These are phyloP conservation scores for Drosophila aldrichi DNA, from an alignment of 2,888 invertebrate genomes.

Conservation along the genomic window DNA sequence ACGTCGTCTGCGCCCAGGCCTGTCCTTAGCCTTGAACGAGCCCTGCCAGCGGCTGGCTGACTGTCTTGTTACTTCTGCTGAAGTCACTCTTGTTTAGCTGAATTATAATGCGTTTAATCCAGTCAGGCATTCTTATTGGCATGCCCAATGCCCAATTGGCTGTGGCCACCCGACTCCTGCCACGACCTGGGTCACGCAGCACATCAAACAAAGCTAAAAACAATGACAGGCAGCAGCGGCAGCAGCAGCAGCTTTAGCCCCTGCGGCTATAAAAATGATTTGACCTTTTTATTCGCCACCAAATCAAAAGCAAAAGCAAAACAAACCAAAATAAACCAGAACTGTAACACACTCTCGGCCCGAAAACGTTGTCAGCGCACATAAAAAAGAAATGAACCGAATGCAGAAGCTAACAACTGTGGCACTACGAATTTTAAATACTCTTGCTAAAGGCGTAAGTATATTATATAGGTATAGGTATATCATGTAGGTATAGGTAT, in stretches of 20 bases:
- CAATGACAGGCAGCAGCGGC: slow-evolving; percentile 20
- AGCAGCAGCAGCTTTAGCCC: slow-evolving; percentile 1
- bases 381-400: slow-evolving; percentile 16
- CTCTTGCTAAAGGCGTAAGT: background rate
- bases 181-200: slow-evolving; percentile 32
- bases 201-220: slow-evolving; percentile 33
- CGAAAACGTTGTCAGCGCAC: slow-evolving; percentile 11
- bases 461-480: background rate
- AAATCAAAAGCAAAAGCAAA: slow-evolving; percentile 21
- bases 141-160: slow-evolving; percentile 40
- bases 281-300: slow-evolving; percentile 52
- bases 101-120: slow-evolving; percentile 56
- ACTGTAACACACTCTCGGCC: slow-evolving; percentile 12
- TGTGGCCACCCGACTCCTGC: slow-evolving; percentile 13
- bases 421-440: background rate
- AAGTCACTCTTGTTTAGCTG: slow-evolving; percentile 26
- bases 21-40: slow-evolving; percentile 74
- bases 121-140: slow-evolving; percentile 28
- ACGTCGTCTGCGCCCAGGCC: background rate
- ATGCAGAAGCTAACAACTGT: background rate
- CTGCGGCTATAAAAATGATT: slow-evolving; percentile 56
- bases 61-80: slow-evolving; percentile 33
- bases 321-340: slow-evolving; percentile 28
- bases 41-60: slow-evolving; percentile 23
- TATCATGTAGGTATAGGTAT: no score